Evolutionary conservation across 1,140 invertebrate genomes (phyloP).

Genomic region (Camponotus vicinus): DNA sequence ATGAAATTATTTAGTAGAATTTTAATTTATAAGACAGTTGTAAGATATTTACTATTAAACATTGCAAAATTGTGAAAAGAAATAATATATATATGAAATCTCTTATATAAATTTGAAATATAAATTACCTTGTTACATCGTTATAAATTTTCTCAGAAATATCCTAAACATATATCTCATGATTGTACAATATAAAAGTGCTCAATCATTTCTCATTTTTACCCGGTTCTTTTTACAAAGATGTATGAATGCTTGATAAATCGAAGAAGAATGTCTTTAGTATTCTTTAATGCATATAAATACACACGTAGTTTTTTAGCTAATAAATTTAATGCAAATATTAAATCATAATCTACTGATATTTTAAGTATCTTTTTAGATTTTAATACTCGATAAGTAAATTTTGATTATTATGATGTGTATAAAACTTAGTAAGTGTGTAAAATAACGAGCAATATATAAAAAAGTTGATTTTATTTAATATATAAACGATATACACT

Average conservation of each 20-base stretch:
- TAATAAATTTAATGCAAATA: background rate
- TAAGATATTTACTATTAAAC: background rate
- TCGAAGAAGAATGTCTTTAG: background rate
- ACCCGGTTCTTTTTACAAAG: slow-evolving; percentile 3
- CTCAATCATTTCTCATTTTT: slow-evolving; percentile 6
- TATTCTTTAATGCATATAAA: background rate
- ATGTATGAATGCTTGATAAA: slow-evolving; percentile 27
- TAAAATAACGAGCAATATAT: background rate
- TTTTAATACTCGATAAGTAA: background rate
- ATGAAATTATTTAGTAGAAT: background rate
- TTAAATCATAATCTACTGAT: background rate
- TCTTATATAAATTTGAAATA: background rate
- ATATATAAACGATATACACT: background rate
- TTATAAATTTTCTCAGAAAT: background rate
- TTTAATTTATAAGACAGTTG: background rate
- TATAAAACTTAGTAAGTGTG: background rate
- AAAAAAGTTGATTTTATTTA: background rate
- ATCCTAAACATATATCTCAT: background rate
- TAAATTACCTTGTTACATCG: background rate
- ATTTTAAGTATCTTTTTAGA: background rate
- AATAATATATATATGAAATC: background rate
- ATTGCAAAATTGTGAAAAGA: background rate
- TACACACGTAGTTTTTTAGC: background rate
- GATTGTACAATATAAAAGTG: background rate
- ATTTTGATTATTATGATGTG: background rate